phyloP scores from a whole-genome alignment of 2,797 vertebrate species.

The Gorsachius magnificus region DNA sequence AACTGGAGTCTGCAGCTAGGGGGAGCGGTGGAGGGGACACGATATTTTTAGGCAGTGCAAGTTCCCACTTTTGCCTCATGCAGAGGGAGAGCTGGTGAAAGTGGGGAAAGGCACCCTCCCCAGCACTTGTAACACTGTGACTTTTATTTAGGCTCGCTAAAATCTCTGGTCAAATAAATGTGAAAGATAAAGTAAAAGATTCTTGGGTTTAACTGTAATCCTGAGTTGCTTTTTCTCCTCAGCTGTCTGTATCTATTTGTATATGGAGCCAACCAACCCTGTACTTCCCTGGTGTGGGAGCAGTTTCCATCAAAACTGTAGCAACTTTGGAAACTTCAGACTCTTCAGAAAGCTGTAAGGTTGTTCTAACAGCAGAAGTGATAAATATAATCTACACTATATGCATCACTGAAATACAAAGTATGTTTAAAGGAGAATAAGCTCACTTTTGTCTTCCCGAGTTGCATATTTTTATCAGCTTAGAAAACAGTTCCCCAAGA shows the following conservation, averaged over 20 bases:
- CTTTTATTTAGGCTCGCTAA: not conserved
- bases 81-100: not conserved
- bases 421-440: not conserved
- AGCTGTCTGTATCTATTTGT: not conserved
- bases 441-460: not conserved
- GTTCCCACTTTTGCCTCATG: not conserved
- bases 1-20: slow-evolving; percentile 39
- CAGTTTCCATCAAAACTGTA: not conserved
- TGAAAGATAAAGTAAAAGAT: not conserved
- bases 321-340: not conserved
- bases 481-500: not conserved
- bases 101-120: not conserved
- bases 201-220: not conserved
- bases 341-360: not conserved
- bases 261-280: not conserved
- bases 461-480: not conserved
- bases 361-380: not conserved
- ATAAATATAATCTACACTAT: not conserved
- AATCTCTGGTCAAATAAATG: not conserved
- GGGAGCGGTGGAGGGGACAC: not conserved
- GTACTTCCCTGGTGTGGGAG: not conserved
- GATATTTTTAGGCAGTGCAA: slow-evolving; percentile 17
- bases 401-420: not conserved
- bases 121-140: not conserved
- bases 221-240: not conserved